A percentile compares a stretch with the other conserved stretches of the same genome.
These are phyloP conservation scores for Drosophila meridionalis DNA, from an alignment of 2,888 invertebrate species.

Conservation along the genomic window DNA sequence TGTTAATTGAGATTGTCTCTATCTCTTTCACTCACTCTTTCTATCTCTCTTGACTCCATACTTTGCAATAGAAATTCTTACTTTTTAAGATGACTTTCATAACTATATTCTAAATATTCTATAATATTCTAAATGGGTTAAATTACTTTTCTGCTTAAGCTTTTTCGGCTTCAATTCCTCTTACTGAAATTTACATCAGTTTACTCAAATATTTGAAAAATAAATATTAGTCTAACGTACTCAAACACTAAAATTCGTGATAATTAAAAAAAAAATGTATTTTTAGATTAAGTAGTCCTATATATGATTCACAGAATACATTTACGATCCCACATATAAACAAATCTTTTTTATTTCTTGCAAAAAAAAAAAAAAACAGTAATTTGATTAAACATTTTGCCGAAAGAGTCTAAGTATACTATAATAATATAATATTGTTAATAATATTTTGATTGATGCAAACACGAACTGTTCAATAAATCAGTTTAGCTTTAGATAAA, in stretches of 20 bases:
- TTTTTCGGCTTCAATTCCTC: neutral
- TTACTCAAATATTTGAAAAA: neutral
- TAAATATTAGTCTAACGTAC: too few species aligned
- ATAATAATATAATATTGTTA: neutral
- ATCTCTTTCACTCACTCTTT: neutral
- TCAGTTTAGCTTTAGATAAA: neutral
- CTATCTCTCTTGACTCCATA: neutral
- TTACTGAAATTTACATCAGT: neutral
- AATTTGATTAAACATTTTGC: neutral
- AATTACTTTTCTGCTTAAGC: neutral
- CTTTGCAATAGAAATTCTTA: neutral
- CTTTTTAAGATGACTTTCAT: neutral
- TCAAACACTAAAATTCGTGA: neutral
- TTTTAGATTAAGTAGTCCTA: neutral
- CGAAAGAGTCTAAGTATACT: neutral
- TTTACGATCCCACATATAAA: neutral
- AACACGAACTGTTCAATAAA: too few species aligned
- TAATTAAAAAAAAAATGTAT: neutral
- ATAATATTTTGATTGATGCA: neutral
- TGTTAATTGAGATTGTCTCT: slow-evolving; percentile 18
- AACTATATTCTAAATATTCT: too few species aligned
- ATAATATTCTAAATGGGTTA: neutral
- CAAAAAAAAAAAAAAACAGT: neutral
- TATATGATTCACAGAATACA: neutral
- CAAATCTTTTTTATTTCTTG: neutral